A percentile compares a stretch with the other conserved stretches of the same genome.
Conservation (phyloP, 2,113 vertebrate genomes). For the Mormoops blainvillei region DNA sequence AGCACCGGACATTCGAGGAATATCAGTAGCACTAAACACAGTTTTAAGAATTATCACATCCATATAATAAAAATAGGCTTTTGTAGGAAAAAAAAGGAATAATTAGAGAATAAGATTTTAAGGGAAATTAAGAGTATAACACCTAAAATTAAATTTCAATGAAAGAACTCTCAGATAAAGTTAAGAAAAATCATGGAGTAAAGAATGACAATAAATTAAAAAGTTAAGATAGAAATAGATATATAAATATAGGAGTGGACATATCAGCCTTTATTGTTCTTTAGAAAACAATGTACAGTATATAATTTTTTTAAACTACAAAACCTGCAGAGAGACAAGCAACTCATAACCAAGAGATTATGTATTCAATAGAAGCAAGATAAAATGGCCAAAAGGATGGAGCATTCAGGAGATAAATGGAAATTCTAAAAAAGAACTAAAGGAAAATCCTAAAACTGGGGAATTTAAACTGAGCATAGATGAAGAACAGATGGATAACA, state of each 20-base stretch:
- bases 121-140: neutral
- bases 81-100: neutral
- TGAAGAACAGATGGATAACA: neutral
- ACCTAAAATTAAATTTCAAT: conserved; percentile 6
- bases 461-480: neutral
- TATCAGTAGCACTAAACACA: neutral
- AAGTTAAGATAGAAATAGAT: neutral
- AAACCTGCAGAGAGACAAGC: neutral
- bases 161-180: neutral
- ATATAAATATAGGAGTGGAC: neutral
- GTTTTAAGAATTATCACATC: neutral
- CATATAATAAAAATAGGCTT: neutral
- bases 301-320: neutral
- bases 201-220: neutral
- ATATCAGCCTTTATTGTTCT: neutral
- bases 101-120: neutral
- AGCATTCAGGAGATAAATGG: neutral
- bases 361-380: neutral
- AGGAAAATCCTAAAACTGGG: neutral
- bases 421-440: neutral
- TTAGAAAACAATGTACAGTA: neutral
- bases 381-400: neutral
- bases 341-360: neutral
- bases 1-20: neutral
- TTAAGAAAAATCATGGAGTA: neutral